These are phyloP conservation scores for Melieria omissa DNA, from an alignment of 2,888 invertebrate genomes.

Conservation along the genomic window DNA sequence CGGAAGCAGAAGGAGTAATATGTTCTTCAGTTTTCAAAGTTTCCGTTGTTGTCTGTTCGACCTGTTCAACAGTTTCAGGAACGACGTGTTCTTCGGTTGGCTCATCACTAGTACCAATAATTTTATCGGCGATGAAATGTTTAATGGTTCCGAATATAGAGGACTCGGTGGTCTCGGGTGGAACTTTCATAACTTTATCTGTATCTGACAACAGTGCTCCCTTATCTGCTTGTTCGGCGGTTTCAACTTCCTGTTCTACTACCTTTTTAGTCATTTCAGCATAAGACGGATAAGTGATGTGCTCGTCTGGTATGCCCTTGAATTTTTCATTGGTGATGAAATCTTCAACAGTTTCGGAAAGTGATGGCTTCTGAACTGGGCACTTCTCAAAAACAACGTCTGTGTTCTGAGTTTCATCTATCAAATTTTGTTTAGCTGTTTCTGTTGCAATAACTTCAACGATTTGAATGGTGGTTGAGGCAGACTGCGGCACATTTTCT, in stretches of 20 bases:
- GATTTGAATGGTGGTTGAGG: background rate
- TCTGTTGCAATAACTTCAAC: background rate
- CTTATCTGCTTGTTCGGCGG: slow-evolving; percentile 3
- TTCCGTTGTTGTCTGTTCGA: too few relatives aligned
- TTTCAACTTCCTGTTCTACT: slow-evolving; percentile 55
- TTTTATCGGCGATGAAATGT: too few relatives aligned
- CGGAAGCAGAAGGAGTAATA: background rate
- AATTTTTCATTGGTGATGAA: too few relatives aligned
- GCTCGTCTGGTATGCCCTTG: too few relatives aligned
- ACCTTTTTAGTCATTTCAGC: background rate
- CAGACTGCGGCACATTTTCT: background rate
- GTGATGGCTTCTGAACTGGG: too few relatives aligned
- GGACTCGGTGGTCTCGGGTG: slow-evolving; percentile 5
- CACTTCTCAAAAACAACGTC: too few relatives aligned
- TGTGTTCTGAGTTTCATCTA: background rate
- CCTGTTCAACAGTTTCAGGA: too few relatives aligned
- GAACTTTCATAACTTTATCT: slow-evolving; percentile 46
- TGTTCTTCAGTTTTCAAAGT: too few relatives aligned
- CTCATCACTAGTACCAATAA: too few relatives aligned
- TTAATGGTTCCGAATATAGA: too few relatives aligned
- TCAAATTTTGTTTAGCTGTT: background rate
- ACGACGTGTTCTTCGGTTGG: too few relatives aligned
- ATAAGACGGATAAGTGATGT: background rate
- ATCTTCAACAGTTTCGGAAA: too few relatives aligned
- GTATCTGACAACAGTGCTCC: slow-evolving; percentile 12